Base-by-base conservation (phyloP, 2,113 vertebrate genomes). In the Dascyllus trimaculatus region DNA sequence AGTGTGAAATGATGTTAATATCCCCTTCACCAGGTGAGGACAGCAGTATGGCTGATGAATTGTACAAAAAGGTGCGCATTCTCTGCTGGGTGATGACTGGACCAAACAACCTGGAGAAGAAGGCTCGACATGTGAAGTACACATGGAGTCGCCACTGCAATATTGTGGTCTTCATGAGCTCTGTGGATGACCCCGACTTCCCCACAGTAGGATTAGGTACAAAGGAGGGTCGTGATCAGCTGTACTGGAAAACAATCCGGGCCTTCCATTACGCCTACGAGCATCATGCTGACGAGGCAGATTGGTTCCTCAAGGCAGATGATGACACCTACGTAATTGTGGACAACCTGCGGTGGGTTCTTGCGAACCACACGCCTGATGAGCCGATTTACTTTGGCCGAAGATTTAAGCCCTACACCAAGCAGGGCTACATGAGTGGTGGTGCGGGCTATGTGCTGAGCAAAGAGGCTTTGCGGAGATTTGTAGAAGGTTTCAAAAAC, bases 361-460 rank as follows among this genome's bases (percentile, higher is more conserved):
- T 96, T 9, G 85, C 94, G 2, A 79, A 92, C 62, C 83, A 92
- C 85, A 91, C 92, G 1, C 75, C 95, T 0, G 86, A 94, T 0
- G 84, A 91, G 64, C 91, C 96, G 0, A 15, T 96, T 40, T 96
- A 95, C 69, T 93, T 95, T 7, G 94, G 95, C 0, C 93, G 95
- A 3, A 84, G 93, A 14, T 96, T 96, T 89, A 90, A 90, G 18
- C 95, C 94, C 45, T 96, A 88, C 57, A 25, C 56, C 0, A 91
- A 89, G 64, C 96, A 96, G 92, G 96, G 96, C 45, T 97, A 96
- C 88, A 96, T 96, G 95, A 96, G 94, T 0, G 95, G 96, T 0
- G 95, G 95, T 0, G 95, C 94, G 0, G 95, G 95, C 6, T 96
- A 95, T 0, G 88, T 95, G 35, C 92, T 96, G 40, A 97, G 95